These are phyloP conservation scores for Arctopsyche grandis DNA, from an alignment of 1,140 invertebrate genomes.

Conservation along the genomic window DNA sequence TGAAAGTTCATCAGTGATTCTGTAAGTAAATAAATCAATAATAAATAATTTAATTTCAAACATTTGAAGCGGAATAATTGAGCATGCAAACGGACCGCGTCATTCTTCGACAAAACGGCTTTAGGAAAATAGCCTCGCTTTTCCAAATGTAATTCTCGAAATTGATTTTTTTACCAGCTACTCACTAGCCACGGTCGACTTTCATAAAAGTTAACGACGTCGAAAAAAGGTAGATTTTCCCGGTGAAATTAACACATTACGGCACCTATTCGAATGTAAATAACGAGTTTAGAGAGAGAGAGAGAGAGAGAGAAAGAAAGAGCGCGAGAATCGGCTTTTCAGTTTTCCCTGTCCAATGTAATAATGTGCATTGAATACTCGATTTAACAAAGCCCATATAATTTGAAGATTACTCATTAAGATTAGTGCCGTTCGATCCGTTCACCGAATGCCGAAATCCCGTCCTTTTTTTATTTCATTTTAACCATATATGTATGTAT, in stretches of 20 bases:
- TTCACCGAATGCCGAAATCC: too few relatives aligned
- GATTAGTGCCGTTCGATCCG: background rate
- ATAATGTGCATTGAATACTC: background rate
- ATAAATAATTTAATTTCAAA: too few relatives aligned
- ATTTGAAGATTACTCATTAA: conserved; percentile 33
- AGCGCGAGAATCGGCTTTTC: background rate
- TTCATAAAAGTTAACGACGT: background rate
- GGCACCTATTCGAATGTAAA: conserved; percentile 20
- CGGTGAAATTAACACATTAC: conserved; percentile 24
- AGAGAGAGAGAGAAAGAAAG: too few relatives aligned
- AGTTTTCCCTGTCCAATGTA: background rate
- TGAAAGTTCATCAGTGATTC: too few relatives aligned
- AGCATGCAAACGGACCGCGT: background rate
- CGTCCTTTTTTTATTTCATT: background rate
- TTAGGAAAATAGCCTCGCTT: background rate
- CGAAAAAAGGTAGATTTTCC: background rate
- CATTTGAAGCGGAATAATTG: too few relatives aligned
- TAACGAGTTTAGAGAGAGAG: background rate
- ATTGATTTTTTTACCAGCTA: too few relatives aligned
- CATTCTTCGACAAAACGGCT: background rate
- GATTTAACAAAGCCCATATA: conserved; percentile 39
- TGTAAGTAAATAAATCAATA: too few relatives aligned
- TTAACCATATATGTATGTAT: background rate
- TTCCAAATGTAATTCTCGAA: background rate
- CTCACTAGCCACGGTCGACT: too few relatives aligned